Conservation (phyloP, 2,797 vertebrate species). For the Bufotes viridis region DNA sequence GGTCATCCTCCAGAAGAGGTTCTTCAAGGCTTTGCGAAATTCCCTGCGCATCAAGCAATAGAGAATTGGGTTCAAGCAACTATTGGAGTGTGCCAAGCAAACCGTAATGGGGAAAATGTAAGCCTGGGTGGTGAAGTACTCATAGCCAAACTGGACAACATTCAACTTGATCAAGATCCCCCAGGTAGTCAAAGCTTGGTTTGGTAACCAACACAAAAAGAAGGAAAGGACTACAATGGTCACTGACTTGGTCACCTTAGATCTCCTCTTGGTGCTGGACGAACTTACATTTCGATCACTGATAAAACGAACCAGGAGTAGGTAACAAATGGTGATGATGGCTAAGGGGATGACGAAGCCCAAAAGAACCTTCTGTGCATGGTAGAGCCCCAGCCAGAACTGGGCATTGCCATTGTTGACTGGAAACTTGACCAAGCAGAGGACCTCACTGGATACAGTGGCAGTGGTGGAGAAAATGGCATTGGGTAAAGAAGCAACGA, state of each 20-base stretch:
- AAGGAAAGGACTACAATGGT: conserved; percentile 94
- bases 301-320: conserved; percentile 88
- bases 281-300: conserved; percentile 80
- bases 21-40: conserved; percentile 90
- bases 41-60: conserved; percentile 94
- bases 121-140: conserved; percentile 90
- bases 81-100: conserved; percentile 95
- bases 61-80: conserved; percentile 93
- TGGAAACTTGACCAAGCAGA: conserved; percentile 92
- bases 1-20: conserved; percentile 86
- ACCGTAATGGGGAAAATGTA: conserved; percentile 93
- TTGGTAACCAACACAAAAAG: conserved; percentile 96
- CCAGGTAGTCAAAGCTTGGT: conserved; percentile 93
- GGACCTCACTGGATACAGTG: conserved; percentile 83
- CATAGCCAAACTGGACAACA: conserved; percentile 86
- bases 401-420: conserved; percentile 79
- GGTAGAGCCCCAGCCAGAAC: conserved; percentile 92
- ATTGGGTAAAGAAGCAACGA: conserved; percentile 85
- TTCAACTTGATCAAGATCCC: conserved; percentile 94
- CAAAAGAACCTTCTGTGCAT: conserved; percentile 90
- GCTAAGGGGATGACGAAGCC: conserved; percentile 87
- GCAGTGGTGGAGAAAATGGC: conserved; percentile 90
- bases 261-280: conserved; percentile 83
- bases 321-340: conserved; percentile 86
- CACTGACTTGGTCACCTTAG: conserved; percentile 92